Conservation (phyloP, 1,140 invertebrate genomes). For the Rhizoglyphus robini region DNA sequence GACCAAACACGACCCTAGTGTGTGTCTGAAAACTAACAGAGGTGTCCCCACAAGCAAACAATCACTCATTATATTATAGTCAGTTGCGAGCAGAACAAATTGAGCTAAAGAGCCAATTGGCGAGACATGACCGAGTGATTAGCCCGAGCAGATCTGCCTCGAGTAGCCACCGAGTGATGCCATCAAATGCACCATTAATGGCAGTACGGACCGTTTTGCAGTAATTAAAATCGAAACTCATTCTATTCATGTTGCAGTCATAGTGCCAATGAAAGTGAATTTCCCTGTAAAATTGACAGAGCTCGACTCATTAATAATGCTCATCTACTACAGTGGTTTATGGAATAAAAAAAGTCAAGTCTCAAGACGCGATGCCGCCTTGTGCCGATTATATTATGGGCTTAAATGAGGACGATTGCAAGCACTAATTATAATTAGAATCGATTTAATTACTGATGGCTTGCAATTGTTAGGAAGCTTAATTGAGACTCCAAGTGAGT, state of each 20-base stretch:
- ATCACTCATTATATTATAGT: conserved; percentile 3
- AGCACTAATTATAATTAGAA: background rate
- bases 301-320: too few species aligned
- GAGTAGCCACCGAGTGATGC: too few species aligned
- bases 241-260: too few species aligned
- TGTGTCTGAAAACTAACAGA: too few species aligned
- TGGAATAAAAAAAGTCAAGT: background rate
- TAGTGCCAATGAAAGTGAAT: too few species aligned
- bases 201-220: too few species aligned
- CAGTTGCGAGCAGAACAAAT: background rate
- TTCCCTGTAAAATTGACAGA: too few species aligned
- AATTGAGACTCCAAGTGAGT: too few species aligned
- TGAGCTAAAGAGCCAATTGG: background rate
- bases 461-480: too few species aligned
- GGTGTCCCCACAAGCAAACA: background rate
- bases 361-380: background rate
- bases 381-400: background rate
- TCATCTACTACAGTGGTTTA: background rate
- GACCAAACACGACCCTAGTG: too few species aligned
- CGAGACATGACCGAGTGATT: background rate
- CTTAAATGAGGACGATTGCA: background rate
- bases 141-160: too few species aligned
- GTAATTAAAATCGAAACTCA: conserved; percentile 14
- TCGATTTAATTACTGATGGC: conserved; percentile 1
- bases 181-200: too few species aligned